Evolutionary conservation across 2,797 vertebrate genomes (phyloP), one percentile per base, ranked within the genome.

Genomic region (Taeniopygia guttata): DNA sequence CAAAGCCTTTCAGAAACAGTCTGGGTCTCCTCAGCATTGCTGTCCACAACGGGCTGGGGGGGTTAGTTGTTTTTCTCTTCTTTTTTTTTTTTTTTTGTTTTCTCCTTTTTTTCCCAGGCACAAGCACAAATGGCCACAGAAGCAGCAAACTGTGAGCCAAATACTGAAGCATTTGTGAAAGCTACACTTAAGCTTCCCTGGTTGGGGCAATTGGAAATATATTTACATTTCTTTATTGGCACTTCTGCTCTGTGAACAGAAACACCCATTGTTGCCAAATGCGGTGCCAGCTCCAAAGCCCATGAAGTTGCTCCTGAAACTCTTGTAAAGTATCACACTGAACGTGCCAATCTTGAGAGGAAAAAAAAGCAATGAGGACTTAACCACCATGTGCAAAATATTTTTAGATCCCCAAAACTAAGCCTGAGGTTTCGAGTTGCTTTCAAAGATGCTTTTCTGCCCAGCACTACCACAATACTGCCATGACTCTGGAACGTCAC

Each of bases 391-490:
- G 84, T 93, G 94, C 96, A 92, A 97, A 91, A 40, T 42, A 73
- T 82, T 85, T 91, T 73, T 26, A 72, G 34, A 96, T 92, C 86
- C 91, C 90, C 75, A 91, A 94, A 95, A 49, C 84, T 54, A 96
- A 95, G 92, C 91, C 93, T 93, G 86, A 95, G 90, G 93, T 95
- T 94, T 79, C 20, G 11, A 85, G 86, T 93, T 97, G 93, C 94
- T 81, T 89, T 90, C 93, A 11, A 73, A 80, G 93, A 87, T 78
- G 25, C 66, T 77, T 86, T 79, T 70, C 93, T 79, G 86, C 94
- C 94, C 95, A 94, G 94, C 40, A 4, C 90, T 78, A 84, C 68
- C 69, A 83, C 63, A 96, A 93, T 74, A 96, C 82, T 96, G 96
- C 94, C 83, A 91, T 3, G 60, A 55, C 91, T 90, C 84, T 63